phyloP scores from a whole-genome alignment of 2,113 vertebrate species.

The Serinus canaria region DNA sequence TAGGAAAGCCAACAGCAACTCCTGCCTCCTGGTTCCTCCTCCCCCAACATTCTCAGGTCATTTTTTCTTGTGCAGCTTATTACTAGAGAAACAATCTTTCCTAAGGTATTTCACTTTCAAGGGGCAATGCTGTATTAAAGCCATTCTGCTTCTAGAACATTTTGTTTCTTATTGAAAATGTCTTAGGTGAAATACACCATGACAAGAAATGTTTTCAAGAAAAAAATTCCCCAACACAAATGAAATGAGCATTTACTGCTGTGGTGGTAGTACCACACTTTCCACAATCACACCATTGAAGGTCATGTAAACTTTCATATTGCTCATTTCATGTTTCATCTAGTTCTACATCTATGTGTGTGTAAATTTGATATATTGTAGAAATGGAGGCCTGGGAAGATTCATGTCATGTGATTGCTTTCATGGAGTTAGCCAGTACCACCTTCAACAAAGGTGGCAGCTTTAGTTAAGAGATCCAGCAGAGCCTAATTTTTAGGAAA shows the following conservation, averaged over 20 bases:
- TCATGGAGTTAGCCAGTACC: not conserved
- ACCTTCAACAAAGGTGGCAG: not conserved
- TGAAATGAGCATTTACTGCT: not conserved
- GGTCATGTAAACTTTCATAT: not conserved
- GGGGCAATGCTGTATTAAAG: not conserved
- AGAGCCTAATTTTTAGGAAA: not conserved
- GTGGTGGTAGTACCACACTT: not conserved
- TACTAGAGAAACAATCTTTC: conserved; percentile 13
- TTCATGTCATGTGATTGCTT: not conserved
- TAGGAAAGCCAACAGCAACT: not conserved
- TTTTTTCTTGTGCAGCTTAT: not conserved
- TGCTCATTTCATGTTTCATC: not conserved
- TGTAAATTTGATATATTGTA: not conserved
- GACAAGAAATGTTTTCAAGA: not conserved
- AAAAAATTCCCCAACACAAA: not conserved
- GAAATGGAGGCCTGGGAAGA: not conserved
- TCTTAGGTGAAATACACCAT: conserved; percentile 7
- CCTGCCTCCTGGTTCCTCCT: not conserved
- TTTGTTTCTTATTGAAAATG: conserved; percentile 27
- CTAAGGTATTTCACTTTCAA: conserved; percentile 18
- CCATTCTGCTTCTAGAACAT: not conserved
- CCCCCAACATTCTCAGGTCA: not conserved
- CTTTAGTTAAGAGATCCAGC: not conserved
- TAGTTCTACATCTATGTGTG: not conserved
- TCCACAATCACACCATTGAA: not conserved